These are phyloP conservation scores for Pollicipes pollicipes DNA, from an alignment of 1,140 invertebrate genomes.

Conservation along the genomic window DNA sequence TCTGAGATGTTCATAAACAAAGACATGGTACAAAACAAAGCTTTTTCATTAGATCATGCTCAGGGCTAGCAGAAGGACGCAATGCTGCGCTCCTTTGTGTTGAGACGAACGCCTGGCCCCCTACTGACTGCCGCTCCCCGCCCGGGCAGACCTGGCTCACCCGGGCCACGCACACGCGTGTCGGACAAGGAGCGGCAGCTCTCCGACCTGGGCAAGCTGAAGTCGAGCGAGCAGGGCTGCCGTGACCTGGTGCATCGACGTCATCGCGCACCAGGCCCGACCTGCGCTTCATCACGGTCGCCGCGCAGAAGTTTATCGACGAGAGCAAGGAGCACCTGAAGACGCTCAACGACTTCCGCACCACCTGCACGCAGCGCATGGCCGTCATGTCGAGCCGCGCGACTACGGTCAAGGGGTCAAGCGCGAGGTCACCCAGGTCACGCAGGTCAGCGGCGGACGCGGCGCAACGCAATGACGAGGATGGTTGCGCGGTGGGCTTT, in stretches of 20 bases:
- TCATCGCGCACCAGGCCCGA: conserved; percentile 88
- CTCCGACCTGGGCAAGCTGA: conserved; percentile 52
- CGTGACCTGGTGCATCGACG: conserved; percentile 76
- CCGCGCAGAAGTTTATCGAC: conserved; percentile 83
- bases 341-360: conserved; percentile 65
- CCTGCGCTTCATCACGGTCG: conserved; percentile 81
- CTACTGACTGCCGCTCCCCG: too few species aligned
- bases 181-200: conserved; percentile 75
- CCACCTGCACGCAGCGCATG: conserved; percentile 50
- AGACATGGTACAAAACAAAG: too few species aligned
- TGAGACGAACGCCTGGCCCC: too few species aligned
- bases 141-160: conserved; percentile 45
- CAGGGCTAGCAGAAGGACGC: too few species aligned
- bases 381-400: conserved; percentile 52
- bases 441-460: not conserved
- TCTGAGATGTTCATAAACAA: too few species aligned
- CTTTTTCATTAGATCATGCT: too few species aligned
- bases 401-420: conserved; percentile 51
- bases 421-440: conserved; percentile 29
- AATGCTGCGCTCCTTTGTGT: too few species aligned
- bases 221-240: conserved; percentile 49
- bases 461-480: too few species aligned
- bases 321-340: conserved; percentile 72
- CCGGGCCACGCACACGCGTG: conserved; percentile 50
- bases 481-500: too few species aligned